Evolutionary conservation across 2,888 invertebrate genomes (phyloP).

Genomic region (Leptopilina drosophilae): DNA sequence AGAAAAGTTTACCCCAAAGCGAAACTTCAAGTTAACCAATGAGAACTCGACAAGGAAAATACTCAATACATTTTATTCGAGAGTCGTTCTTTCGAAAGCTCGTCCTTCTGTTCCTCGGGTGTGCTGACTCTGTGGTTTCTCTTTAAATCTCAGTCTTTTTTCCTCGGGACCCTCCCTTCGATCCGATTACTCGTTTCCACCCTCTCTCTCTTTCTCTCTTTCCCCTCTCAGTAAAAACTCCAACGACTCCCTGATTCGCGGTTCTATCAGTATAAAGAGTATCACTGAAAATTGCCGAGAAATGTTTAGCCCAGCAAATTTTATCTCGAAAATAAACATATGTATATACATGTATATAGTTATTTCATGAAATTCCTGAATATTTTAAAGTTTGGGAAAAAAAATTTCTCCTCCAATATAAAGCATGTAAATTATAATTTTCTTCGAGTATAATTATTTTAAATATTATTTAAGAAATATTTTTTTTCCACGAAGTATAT

Average conservation of each 20-base stretch:
- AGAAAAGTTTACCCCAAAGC: conserved; percentile 47
- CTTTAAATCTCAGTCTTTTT: conserved; percentile 43
- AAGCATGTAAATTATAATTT: neutral
- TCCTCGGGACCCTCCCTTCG: conserved; percentile 44
- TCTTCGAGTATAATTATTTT: conserved; percentile 7
- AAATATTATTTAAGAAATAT: conserved; percentile 17
- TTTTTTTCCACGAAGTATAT: neutral
- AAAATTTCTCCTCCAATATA: neutral
- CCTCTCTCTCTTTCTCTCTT: neutral
- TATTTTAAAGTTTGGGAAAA: neutral
- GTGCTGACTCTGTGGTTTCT: conserved; percentile 67
- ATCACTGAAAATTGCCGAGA: conserved; percentile 37
- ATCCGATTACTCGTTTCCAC: conserved; percentile 45
- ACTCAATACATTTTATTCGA: conserved; percentile 74
- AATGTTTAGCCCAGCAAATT: conserved; percentile 41
- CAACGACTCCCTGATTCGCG: conserved; percentile 32
- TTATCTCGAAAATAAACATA: conserved; percentile 5
- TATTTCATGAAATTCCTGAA: conserved; percentile 14
- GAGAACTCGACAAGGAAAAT: conserved; percentile 65
- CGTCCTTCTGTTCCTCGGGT: conserved; percentile 58
- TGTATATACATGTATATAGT: too few relatives aligned
- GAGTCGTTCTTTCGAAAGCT: conserved; percentile 64
- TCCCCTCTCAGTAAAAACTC: conserved; percentile 18
- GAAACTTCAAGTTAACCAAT: conserved; percentile 63
- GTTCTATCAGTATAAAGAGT: conserved; percentile 23